Evolutionary conservation across 2,888 invertebrate genomes (phyloP).

Genomic region (Tachina lurida): DNA sequence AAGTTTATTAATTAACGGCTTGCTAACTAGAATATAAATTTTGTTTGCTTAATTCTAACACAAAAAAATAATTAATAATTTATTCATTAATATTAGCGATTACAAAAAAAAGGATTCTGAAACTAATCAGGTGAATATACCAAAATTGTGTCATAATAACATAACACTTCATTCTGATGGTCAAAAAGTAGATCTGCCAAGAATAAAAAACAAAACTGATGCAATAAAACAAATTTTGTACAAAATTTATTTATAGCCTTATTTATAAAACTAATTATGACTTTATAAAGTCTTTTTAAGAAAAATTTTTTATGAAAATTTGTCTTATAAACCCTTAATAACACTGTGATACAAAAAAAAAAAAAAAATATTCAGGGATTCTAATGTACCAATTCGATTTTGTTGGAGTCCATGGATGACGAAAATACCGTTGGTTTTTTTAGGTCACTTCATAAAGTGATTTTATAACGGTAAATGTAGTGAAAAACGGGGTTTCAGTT

Average conservation of each 20-base stretch:
- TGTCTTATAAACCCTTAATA: no score
- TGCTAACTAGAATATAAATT: not conserved
- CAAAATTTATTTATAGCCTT: not conserved
- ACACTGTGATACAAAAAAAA: no score
- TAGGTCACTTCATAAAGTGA: no score
- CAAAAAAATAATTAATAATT: not conserved
- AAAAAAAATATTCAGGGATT: no score
- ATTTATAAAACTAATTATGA: no score
- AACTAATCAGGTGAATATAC: conserved; percentile 1
- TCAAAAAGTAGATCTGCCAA: not conserved
- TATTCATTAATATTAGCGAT: not conserved
- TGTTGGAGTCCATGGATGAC: no score
- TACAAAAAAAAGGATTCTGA: not conserved
- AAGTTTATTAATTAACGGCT: not conserved
- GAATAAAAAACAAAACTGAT: not conserved
- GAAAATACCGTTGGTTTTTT: no score
- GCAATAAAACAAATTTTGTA: not conserved
- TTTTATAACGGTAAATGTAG: no score
- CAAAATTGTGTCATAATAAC: not conserved
- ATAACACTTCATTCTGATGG: not conserved
- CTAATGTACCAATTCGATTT: no score
- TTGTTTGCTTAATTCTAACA: not conserved
- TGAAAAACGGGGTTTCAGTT: no score
- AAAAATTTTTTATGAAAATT: no score
- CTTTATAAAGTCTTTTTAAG: no score